phyloP scores from a whole-genome alignment of 2,113 vertebrate species.

The Rousettus leschenaultii region DNA sequence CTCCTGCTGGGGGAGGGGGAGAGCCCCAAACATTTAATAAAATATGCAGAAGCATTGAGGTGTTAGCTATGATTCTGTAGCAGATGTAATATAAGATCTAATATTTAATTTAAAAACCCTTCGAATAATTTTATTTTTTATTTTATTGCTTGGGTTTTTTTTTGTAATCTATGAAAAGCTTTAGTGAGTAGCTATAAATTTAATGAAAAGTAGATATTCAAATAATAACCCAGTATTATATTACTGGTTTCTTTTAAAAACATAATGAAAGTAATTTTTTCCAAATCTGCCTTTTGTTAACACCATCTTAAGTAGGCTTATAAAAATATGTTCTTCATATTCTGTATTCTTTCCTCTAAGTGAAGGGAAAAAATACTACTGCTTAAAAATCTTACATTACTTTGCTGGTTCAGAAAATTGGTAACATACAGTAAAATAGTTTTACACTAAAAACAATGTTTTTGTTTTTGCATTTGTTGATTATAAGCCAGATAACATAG shows the following conservation, averaged over 20 bases:
- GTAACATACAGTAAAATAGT: not conserved
- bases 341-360: not conserved
- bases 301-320: not conserved
- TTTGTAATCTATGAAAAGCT: not conserved
- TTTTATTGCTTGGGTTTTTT: not conserved
- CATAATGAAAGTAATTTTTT: not conserved
- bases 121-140: slow-evolving; percentile 2
- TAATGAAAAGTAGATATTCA: not conserved
- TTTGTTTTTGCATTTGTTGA: not conserved
- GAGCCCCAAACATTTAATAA: not conserved
- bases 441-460: not conserved
- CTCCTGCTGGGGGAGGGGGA: not conserved
- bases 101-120: not conserved
- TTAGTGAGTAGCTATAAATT: not conserved
- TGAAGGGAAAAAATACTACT: not conserved
- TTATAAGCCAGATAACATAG: not conserved
- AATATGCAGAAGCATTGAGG: not conserved
- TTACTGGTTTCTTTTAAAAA: not conserved
- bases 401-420: not conserved
- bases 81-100: not conserved
- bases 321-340: not conserved
- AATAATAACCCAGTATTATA: not conserved
- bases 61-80: not conserved
- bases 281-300: not conserved
- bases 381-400: not conserved